phyloP scores from a whole-genome alignment of 2,888 invertebrate species.

The Mellilla xanthometata region DNA sequence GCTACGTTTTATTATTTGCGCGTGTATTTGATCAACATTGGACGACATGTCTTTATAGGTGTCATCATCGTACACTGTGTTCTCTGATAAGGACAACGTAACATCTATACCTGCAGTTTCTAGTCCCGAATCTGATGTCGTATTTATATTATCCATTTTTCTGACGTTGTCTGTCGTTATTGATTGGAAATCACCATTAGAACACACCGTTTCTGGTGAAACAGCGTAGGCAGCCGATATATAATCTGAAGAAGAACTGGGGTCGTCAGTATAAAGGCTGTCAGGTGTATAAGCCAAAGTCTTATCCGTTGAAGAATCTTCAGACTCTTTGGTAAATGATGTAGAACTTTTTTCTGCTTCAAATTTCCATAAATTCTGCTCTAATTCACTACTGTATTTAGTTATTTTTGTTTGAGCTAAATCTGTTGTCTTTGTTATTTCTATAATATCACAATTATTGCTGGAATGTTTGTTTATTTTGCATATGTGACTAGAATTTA shows the following conservation, averaged over 20 bases:
- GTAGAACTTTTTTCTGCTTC: too few species aligned
- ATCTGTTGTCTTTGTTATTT: too few species aligned
- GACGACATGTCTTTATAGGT: slow-evolving; percentile 43
- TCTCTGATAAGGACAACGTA: slow-evolving; percentile 68
- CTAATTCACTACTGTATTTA: too few species aligned
- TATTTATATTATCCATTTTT: slow-evolving; percentile 68
- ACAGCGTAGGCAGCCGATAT: slow-evolving; percentile 63
- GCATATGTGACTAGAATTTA: slow-evolving; percentile 67
- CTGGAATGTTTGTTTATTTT: slow-evolving; percentile 69
- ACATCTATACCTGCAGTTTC: slow-evolving; percentile 72
- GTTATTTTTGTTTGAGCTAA: too few species aligned
- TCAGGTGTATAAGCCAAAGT: slow-evolving; percentile 58
- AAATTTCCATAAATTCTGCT: too few species aligned
- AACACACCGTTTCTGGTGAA: slow-evolving; percentile 53
- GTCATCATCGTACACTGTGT: slow-evolving; percentile 67
- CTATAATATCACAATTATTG: slow-evolving; percentile 53
- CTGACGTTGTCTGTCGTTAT: slow-evolving; percentile 52
- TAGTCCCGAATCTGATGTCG: slow-evolving; percentile 72
- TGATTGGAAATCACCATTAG: slow-evolving; percentile 47
- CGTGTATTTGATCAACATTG: slow-evolving; percentile 44
- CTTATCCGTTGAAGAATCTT: too few species aligned
- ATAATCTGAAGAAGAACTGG: slow-evolving; percentile 71
- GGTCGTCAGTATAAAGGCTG: slow-evolving; percentile 66
- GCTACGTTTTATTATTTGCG: slow-evolving; percentile 33
- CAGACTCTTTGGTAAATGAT: too few species aligned